Conservation (phyloP, 2,888 invertebrate genomes). For the Zootermopsis nevadensis region DNA sequence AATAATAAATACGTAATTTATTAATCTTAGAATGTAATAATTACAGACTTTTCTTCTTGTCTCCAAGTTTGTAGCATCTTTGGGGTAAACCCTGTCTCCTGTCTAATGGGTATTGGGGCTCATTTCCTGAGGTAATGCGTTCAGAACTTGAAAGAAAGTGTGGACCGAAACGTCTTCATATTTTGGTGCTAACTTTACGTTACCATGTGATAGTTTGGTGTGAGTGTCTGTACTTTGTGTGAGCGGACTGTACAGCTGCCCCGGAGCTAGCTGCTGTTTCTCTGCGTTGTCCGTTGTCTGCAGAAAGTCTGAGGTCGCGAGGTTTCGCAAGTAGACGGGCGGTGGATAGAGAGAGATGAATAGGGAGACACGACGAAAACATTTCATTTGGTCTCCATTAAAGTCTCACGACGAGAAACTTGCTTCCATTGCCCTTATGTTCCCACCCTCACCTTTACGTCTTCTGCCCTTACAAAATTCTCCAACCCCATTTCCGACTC, state of each 20-base stretch:
- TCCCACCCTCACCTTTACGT: not conserved
- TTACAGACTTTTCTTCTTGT: too few relatives aligned
- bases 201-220: too few relatives aligned
- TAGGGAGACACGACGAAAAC: constrained; percentile 15
- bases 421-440: constrained; percentile 31
- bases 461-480: constrained; percentile 12
- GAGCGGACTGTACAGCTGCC: not conserved
- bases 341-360: not conserved
- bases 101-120: too few relatives aligned
- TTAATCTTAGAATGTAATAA: too few relatives aligned
- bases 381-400: constrained; percentile 44
- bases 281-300: not conserved
- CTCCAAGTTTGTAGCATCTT: too few relatives aligned
- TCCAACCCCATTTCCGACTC: constrained; percentile 21
- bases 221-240: not conserved
- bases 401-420: constrained; percentile 41
- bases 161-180: too few relatives aligned
- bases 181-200: too few relatives aligned
- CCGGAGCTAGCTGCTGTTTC: constrained; percentile 6
- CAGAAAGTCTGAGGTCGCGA: constrained; percentile 40
- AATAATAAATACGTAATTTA: too few relatives aligned
- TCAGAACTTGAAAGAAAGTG: too few relatives aligned
- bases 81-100: too few relatives aligned
- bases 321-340: not conserved
- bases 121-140: too few relatives aligned